phyloP scores from a whole-genome alignment of 2,888 invertebrate genomes.

The Drosophila formosana region DNA sequence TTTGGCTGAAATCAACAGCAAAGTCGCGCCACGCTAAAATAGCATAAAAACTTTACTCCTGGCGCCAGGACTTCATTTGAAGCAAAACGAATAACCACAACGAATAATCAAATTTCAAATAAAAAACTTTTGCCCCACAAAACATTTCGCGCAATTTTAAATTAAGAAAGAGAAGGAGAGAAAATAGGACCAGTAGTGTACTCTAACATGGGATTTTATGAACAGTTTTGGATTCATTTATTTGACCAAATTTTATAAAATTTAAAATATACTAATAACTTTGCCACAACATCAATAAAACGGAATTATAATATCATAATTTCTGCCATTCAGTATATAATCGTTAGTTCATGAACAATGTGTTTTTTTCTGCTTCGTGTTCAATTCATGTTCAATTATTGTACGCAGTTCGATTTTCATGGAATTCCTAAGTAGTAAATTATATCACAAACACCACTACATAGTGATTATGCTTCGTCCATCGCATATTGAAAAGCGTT shows the following conservation, averaged over 20 bases:
- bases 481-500: slow-evolving; percentile 30
- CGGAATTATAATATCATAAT: too few relatives aligned
- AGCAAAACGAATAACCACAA: slow-evolving; percentile 33
- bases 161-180: slow-evolving; percentile 33
- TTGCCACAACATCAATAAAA: too few relatives aligned
- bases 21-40: slow-evolving; percentile 56
- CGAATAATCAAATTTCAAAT: slow-evolving; percentile 75
- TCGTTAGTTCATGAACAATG: too few relatives aligned
- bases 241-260: too few relatives aligned
- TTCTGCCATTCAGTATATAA: too few relatives aligned
- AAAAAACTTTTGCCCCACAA: slow-evolving; percentile 61
- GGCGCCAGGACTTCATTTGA: slow-evolving; percentile 48
- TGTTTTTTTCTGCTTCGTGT: too few relatives aligned
- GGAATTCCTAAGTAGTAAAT: neutral
- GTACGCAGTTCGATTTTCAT: too few relatives aligned
- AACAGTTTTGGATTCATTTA: too few relatives aligned
- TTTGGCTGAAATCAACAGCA: slow-evolving; percentile 54
- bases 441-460: neutral
- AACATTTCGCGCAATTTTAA: slow-evolving; percentile 54
- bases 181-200: slow-evolving; percentile 1
- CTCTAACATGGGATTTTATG: slow-evolving; percentile 6
- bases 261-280: too few relatives aligned
- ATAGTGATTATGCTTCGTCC: neutral
- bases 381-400: too few relatives aligned
- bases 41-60: slow-evolving; percentile 65